Evolutionary conservation across 2,888 invertebrate genomes (phyloP), one percentile per base, ranked within the genome.

Genomic region (Leucophenga maculata): DNA sequence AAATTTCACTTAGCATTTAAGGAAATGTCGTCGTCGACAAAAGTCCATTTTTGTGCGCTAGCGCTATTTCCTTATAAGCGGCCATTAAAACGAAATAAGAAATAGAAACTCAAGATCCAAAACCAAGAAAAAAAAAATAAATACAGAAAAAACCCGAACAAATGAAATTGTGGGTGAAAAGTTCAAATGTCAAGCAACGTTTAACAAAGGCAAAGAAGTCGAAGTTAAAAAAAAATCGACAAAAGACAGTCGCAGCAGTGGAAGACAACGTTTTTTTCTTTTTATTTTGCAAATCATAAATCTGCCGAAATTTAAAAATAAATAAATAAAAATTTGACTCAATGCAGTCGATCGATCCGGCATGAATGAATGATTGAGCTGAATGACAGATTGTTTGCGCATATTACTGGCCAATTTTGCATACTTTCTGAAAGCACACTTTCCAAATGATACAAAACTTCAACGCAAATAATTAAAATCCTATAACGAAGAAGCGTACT

Each of bases 1-100:
- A 77, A 82, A 80, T 85, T 85, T 86, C 86, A 85, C 85, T 82
- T 81, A 76, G 72, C 85, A 76, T 78, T 85, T 86, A 86, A 85
- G 85, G 85, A 86, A 85, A 83, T 78, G 80, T 79, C 75, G 76
- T 78, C 75, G 80, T 79, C 75, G 76, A 79, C 75, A 79, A 79
- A 82, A 85, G 82, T 82, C 85, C 85, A 82, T 86, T 82, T 84
- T 68, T 75, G 76, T 79, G 72, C 72, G 71, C 72, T 39, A 39
- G 11, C 72, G 73, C 72, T 75, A 78, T 81, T 84, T 83, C 83
- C 78, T 82, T 82, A 77, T 79, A 74, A 73, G 77, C 68, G 70
- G 71, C n/a, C 46, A 59, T 59, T 48, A 31, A 67, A 67, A 64
- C 16, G n/a, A 64, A 64, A 46, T 4, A 62, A 62, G 44, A 62